Evolutionary conservation across 2,797 vertebrate genomes (phyloP), one percentile per base, ranked within the genome.

Genomic region (Psittacula derbiana): DNA sequence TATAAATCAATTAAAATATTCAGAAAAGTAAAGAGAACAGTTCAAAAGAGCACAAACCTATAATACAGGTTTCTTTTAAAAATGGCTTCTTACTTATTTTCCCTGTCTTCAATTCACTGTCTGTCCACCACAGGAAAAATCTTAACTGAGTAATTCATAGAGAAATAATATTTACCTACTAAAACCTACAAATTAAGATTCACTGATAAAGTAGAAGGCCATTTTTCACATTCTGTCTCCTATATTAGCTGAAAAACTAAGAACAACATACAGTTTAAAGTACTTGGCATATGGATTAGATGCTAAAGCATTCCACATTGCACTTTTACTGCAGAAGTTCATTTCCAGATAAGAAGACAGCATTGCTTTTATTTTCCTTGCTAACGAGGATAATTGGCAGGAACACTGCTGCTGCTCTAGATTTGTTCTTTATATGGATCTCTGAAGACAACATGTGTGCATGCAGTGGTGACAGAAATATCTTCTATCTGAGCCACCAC

Each of bases 311-410:
- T 95, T 95, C 95, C 96, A 79, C 73, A 86, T n/a, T 72, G 88
- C 84, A 75, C 87, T 95, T 97, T 95, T 93, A 94, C 43, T 46
- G 86, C 75, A 92, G 84, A 94, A 93, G 93, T 94, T 92, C 61
- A 96, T 86, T 96, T 91, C 90, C 97, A 98, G 97, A 97, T 98
- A 97, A 95, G 90, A 93, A 95, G 66, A 95, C 50, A 93, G 85
- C 60, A 49, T 83, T 75, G 91, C 89, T 96, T 96, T 96, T 88
- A 67, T 94, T 95, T 90, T 87, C 31, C 79, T 96, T 92, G 89
- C 96, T 98, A 98, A 97, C 78, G 67, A 97, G 97, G 91, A 76
- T 96, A 98, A 97, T 95, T 97, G 97, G 97, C 97, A 95, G 72
- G 76, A 93, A 30, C 72, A 69, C 91, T 50, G 78, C 90, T 74